Evolutionary conservation across 2,888 invertebrate species (phyloP).

Genomic region (Sycophila texana): DNA sequence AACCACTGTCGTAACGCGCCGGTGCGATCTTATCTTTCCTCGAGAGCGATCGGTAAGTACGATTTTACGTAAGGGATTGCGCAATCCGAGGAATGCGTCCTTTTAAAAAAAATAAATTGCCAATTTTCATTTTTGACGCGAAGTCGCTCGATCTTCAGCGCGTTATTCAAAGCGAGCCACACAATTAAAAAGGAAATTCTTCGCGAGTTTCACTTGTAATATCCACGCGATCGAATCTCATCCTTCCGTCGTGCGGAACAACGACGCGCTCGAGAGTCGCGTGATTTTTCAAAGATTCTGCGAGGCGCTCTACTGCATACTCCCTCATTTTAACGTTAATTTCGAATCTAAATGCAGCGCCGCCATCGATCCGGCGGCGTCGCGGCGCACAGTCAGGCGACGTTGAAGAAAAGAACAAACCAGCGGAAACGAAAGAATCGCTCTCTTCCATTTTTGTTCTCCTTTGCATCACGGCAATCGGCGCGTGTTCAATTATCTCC

Average conservation of each 20-base stretch:
- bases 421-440: conserved; percentile 21
- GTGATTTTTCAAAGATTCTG: conserved; percentile 9
- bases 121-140: not conserved
- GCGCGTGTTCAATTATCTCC: conserved; percentile 54
- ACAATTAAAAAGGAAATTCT: too few relatives aligned
- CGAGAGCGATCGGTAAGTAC: too few relatives aligned
- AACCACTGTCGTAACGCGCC: too few relatives aligned
- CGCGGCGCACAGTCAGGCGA: not conserved
- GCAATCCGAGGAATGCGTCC: too few relatives aligned
- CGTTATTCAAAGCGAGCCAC: not conserved
- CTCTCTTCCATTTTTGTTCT: conserved; percentile 10
- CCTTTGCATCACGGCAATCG: conserved; percentile 25
- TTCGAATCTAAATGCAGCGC: conserved; percentile 49
- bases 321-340: conserved; percentile 44
- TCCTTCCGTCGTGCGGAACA: not conserved
- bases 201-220: too few relatives aligned
- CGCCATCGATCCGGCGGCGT: conserved; percentile 18
- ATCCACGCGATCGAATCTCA: too few relatives aligned
- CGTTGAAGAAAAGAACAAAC: not conserved
- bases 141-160: not conserved
- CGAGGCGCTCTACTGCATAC: not conserved
- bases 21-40: too few relatives aligned
- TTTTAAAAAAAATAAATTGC: too few relatives aligned
- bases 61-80: too few relatives aligned
- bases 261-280: not conserved